Conservation (phyloP, 2,797 vertebrate genomes). For the Rhinella marina region DNA sequence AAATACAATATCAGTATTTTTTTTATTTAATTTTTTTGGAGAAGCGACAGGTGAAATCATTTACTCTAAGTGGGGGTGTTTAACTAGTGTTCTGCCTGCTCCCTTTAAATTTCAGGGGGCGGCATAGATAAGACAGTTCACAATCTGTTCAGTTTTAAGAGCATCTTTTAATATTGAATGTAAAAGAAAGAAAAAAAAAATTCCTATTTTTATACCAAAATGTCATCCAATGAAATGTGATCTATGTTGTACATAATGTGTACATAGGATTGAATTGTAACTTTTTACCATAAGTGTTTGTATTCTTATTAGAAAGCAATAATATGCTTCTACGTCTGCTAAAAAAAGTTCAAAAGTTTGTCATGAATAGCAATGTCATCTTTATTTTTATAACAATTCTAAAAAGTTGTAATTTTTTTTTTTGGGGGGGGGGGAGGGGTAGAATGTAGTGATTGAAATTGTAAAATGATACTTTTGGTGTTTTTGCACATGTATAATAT, state of each 20-base stretch:
- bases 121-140: conserved; percentile 17
- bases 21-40: neutral
- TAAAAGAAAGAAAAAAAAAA: neutral
- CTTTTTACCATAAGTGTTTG: neutral
- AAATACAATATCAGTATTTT: neutral
- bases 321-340: conserved; percentile 6
- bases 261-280: neutral
- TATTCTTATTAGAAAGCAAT: conserved; percentile 49
- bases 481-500: neutral
- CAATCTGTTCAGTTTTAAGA: conserved; percentile 56
- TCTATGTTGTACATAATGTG: conserved; percentile 5
- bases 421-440: no score
- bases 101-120: conserved; percentile 30
- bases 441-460: neutral
- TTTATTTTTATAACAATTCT: conserved; percentile 5
- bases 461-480: neutral
- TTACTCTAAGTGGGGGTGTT: conserved; percentile 14
- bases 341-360: neutral
- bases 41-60: neutral
- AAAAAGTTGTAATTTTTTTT: neutral
- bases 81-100: conserved; percentile 32
- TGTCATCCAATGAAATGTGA: neutral
- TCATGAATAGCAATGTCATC: neutral
- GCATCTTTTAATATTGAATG: conserved; percentile 35
- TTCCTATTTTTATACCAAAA: conserved; percentile 34